Conservation (phyloP, 2,888 invertebrate species). For the Masnerella sp. region DNA sequence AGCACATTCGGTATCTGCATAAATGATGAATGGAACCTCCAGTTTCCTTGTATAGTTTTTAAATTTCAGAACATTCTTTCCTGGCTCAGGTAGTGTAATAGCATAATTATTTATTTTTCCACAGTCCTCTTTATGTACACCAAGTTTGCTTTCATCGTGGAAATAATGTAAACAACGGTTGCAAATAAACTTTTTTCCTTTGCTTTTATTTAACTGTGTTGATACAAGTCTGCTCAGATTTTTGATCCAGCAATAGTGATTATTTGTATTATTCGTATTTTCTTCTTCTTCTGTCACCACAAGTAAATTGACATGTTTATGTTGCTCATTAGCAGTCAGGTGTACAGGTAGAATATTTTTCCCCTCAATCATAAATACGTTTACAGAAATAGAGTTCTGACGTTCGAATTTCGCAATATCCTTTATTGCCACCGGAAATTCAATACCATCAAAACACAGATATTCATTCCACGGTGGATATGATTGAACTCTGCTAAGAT, state of each 20-base stretch:
- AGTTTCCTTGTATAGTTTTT: conserved; percentile 5
- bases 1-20: conserved; percentile 7
- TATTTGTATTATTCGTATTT: too few relatives aligned
- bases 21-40: conserved; percentile 4
- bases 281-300: background rate
- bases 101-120: background rate
- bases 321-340: background rate
- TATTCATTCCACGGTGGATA: background rate
- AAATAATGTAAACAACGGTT: conserved; percentile 11
- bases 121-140: background rate
- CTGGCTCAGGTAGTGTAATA: background rate
- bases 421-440: background rate
- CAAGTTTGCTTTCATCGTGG: background rate
- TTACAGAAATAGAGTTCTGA: background rate
- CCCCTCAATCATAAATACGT: background rate
- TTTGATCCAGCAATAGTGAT: conserved; percentile 16
- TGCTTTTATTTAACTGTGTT: background rate
- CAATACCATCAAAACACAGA: background rate
- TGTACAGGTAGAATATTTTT: background rate
- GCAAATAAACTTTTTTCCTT: background rate
- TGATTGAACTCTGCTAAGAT: background rate
- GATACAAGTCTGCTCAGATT: background rate
- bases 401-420: background rate
- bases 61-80: conserved; percentile 1
- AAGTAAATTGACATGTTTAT: conserved; percentile 2